Base-by-base conservation (phyloP, 2,797 vertebrate species). In the Myotis pilosus region DNA sequence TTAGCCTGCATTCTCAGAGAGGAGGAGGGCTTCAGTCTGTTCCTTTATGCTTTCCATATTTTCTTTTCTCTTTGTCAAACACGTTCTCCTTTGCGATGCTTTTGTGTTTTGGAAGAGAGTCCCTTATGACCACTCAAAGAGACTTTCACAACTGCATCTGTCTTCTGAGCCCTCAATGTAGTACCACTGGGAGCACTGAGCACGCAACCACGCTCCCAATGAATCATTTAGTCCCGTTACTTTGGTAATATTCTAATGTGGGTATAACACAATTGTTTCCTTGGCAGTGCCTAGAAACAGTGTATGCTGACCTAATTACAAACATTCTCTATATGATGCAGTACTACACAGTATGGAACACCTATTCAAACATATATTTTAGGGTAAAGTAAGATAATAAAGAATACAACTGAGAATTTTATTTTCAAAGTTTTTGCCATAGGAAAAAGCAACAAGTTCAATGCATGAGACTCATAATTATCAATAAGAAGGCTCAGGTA, bases 151-250 rank as follows among this genome's bases (percentile, higher is more conserved):
- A 51, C 22, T 41, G 6, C 36, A 11, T 57, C n/a, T 60, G 20
- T 47, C 10, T 87, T 68, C 68, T 71, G 75, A 90, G 74, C 3
- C 28, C 60, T 92, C 30, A 2, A 0, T 55, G 47, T 88, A 68
- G 11, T 30, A 62, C 19, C 17, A 62, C 8, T 28, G 87, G 28
- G 4, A 62, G 16, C 8, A 23, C 5, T 0, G 17, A 94, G 47
- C 64, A 41, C 25, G 47, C 11, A 83, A 38, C 55, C 20, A 57
- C 87, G 11, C 23, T 44, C 12, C 19, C n/a, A 51, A 6, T 94
- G 94, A 96, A 71, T 96, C 96, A 94, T 72, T 60, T 75, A 28
- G 25, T 91, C 17, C 25, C 3, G n/a, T 96, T 95, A 83, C 69
- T 90, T 83, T 91, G 88, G 92, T 49, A 71, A 86, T 96, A 66